Base-by-base conservation (phyloP, 2,113 vertebrate species). In the Ardeotis arabs region DNA sequence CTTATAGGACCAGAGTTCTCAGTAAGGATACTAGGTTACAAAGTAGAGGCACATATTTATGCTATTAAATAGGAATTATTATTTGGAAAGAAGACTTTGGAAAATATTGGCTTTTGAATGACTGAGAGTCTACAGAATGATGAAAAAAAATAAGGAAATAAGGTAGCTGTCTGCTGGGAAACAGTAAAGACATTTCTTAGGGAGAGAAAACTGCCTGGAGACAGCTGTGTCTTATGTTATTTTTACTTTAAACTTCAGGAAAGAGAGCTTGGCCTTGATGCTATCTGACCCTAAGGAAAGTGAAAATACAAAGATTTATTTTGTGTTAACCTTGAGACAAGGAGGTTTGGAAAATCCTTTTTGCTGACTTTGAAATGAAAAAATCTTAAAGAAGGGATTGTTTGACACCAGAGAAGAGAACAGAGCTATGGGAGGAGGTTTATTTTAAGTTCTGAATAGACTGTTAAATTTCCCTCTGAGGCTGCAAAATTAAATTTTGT, bases 401-500 rank as follows among this genome's bases (percentile, higher is more conserved):
- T 89, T 84, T 90, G 24, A 83, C 27, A 60, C 5, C 12, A 76
- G 16, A 49, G 27, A 90, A 77, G 3, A 84, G 23, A 62, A 77
- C 3, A 84, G 19, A 77, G 31, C 14, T 63, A 10, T 50, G 27
- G 7, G 7, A 67, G 11, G 29, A 69, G 13, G 12, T 37, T 73
- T 94, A 41, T 89, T 89, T 91, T 45, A 93, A 84, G 22, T 62
- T 92, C 63, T 85, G 55, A 86, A 76, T 67, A 92, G 11, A 45
- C 19, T 85, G 29, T 55, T 83, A 76, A 80, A 88, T 92, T 92
- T 81, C 44, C 72, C 25, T 94, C 69, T 87, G 35, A 93, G 89
- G 50, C 72, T 90, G 33, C 14, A 39, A 93, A 80, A 85, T 62
- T 78, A 95, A 95, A 77, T 78, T 94, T 78, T 59, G 37, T 19